Evolutionary conservation across 2,888 invertebrate species (phyloP), one percentile per base, ranked within the genome.

Genomic region (Hemicrepidius hirtus): DNA sequence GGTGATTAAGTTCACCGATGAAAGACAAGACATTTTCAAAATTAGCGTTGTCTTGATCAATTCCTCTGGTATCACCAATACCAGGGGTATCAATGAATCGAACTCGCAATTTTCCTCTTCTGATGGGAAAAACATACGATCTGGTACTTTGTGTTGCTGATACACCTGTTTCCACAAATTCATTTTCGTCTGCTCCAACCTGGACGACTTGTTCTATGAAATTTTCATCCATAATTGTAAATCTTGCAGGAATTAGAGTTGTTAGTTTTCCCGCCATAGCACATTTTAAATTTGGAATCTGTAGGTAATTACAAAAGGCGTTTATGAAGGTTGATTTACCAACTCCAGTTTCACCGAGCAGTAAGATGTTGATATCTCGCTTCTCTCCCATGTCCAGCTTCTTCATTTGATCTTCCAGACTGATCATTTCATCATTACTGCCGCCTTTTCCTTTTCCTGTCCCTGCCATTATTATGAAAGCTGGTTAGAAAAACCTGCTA

Each of bases 41-140:
- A 55, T 80, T 80, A 37, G 67, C 64, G 3, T 73, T 71, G 50
- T 80, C 80, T 53, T 78, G 75, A 13, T 75, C 73, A 7, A 78
- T 59, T 18, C 78, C 79, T 18, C 78, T 69, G 4, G 78, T 71
- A 71, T 80, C 80, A 13, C 77, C 79, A 32, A 85, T 81, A 9
- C 84, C 85, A 6, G 85, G 85, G 0, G 85, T 84, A 71, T 85
- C 85, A 28, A 84, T 85, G 18, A 85, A 62, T 3, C 85, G 81
- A 28, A 85, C 18, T 12, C 50, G 50, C 24, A 57, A 2, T 32
- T 57, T 35, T 35, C 57, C 57, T 10, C n/a, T 32, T 62, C 68
- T 49, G 60, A 75, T 70, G 16, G 72, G 76, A 74, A 79, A 80
- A 1, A 62, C 95, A 94, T 84, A 95, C 94, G 68, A 92, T 92